Base-by-base conservation (phyloP, 2,797 vertebrate species). In the Taenioides sp. region DNA sequence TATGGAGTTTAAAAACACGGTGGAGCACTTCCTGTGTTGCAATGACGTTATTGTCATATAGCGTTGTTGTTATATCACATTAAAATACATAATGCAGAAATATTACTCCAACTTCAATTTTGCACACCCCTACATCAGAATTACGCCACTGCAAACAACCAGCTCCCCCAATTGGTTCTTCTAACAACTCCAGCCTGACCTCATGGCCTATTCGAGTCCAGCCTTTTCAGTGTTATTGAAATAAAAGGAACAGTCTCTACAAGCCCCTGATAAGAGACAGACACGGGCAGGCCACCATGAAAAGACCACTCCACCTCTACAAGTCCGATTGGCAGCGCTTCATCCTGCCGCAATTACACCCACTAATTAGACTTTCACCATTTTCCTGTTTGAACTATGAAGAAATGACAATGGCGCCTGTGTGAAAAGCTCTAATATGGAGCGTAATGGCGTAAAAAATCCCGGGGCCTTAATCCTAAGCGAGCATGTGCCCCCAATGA, bases 281-380 rank as follows among this genome's bases (percentile, higher is more conserved):
- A 81, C 61, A 77, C 74, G 74, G 68, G 76, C 75, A 83, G 84
- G 73, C 85, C 82, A 87, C 83, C 80, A 84, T 90, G 91, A 91
- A 92, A 90, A 92, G 85, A 88, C 86, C 92, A 87, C 89, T 91
- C 92, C 93, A 93, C 92, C 93, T 93, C 93, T 83, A 88, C 77
- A 85, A 90, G 91, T 90, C 84, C 88, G 86, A 93, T 90, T 93
- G 91, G 87, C 89, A 86, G 89, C 74, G 85, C 89, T 93, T 93
- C 91, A 92, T 92, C 91, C 90, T 75, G 84, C 86, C 81, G 91
- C 93, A 94, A 94, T 94, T 94, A 94, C 92, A 91, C 85, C 40
- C 89, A 91, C 90, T 94, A 94, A 94, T 95, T 94, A 93, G 90
- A 93, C 90, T 93, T 92, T 90, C 89, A 93, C 92, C 89, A 94